Evolutionary conservation across 2,113 vertebrate genomes (phyloP).

Genomic region (Trachemys scripta): DNA sequence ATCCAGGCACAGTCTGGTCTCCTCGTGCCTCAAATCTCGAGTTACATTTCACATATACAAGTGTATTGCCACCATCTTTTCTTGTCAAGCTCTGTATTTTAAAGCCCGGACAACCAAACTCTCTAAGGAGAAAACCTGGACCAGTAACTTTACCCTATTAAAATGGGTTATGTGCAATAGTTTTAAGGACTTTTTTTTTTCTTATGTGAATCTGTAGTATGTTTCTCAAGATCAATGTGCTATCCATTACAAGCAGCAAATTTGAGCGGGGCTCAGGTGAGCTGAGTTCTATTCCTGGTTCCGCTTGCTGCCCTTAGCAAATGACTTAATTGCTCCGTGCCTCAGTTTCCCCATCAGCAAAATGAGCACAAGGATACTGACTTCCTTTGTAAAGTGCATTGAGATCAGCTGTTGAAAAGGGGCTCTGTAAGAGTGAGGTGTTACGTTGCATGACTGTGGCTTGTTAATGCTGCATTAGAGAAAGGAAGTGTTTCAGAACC

Average conservation of each 20-base stretch:
- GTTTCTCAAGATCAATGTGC: not conserved
- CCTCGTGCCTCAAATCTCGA: constrained; percentile 2
- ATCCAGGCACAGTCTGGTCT: not conserved
- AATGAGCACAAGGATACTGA: not conserved
- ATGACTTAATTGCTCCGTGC: not conserved
- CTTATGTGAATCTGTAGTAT: not conserved
- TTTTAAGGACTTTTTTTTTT: not conserved
- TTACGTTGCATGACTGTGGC: not conserved
- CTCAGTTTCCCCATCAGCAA: not conserved
- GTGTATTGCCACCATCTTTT: not conserved
- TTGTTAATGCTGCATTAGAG: not conserved
- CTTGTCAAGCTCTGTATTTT: constrained; percentile 15
- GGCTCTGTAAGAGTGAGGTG: not conserved
- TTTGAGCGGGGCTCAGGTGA: not conserved
- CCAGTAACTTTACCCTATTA: not conserved
- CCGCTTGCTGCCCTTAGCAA: not conserved
- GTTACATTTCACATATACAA: constrained; percentile 10
- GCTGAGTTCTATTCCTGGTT: not conserved
- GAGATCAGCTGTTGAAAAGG: not conserved
- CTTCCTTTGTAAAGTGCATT: not conserved
- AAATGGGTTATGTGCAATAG: not conserved
- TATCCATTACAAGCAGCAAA: not conserved
- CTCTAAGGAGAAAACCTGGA: not conserved
- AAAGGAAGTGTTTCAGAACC: not conserved
- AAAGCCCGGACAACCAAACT: not conserved